Percentiles rank a stretch among this genome's conserved stretches.
These are phyloP conservation scores for Tapera naevia DNA, from an alignment of 2,797 vertebrate species.

Conservation along the genomic window DNA sequence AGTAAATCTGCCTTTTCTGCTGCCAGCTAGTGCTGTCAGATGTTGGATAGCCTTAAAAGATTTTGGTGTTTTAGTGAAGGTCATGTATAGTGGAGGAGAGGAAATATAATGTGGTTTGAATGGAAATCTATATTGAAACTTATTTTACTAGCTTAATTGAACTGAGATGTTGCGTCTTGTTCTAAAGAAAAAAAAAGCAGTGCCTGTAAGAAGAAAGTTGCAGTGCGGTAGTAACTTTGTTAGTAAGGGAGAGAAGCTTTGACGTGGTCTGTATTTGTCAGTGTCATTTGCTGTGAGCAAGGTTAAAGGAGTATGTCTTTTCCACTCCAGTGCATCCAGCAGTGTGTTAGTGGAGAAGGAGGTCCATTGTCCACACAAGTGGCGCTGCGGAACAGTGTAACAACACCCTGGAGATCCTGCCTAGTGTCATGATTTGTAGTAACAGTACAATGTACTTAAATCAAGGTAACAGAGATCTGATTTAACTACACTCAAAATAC, in stretches of 20 bases:
- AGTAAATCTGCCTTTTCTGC: background rate
- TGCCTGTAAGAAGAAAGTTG: background rate
- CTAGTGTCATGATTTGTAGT: background rate
- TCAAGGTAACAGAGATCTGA: background rate
- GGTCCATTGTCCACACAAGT: fast-evolving
- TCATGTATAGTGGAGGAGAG: background rate
- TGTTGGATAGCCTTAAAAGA: background rate
- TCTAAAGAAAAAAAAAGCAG: background rate
- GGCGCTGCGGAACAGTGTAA: background rate
- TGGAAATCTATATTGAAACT: background rate
- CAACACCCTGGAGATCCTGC: background rate
- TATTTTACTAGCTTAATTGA: background rate
- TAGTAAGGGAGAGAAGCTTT: background rate
- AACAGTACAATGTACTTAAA: background rate
- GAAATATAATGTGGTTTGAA: background rate
- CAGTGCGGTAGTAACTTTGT: background rate
- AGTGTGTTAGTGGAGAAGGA: background rate
- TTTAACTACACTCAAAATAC: background rate
- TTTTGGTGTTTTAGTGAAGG: background rate
- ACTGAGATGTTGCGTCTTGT: background rate
- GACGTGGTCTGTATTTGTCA: background rate
- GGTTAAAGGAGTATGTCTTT: background rate
- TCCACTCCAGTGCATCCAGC: background rate
- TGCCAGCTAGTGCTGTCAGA: background rate
- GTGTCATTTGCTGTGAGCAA: background rate